Evolutionary conservation across 2,113 vertebrate genomes (phyloP), one percentile per base, ranked within the genome.

Genomic region (Zeus faber): DNA sequence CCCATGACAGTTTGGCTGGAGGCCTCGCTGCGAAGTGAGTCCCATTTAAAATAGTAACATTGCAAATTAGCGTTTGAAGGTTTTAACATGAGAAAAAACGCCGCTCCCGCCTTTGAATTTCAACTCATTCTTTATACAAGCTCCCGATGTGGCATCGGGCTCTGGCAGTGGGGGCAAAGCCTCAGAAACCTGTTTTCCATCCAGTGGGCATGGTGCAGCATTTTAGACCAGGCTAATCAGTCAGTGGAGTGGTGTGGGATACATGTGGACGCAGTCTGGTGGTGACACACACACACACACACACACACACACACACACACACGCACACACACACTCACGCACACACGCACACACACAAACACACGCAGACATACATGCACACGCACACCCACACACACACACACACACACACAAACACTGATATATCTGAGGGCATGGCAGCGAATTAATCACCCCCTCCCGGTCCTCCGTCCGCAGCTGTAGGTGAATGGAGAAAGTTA

Each of bases 31-130:
- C 70, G 64, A 74, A 60, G 50, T 46, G 33, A 77, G 50, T 24
- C 45, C 46, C 16, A 63, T 77, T 65, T 70, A 46, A 80, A 83
- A 74, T 51, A 65, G 71, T 53, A 74, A 78, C 48, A 70, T 50
- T 54, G 66, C 51, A 80, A 85, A 86, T 85, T 70, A 82, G 66
- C 26, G 49, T 80, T 78, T 73, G 60, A 77, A 70, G 46, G 55
- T 64, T 74, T 78, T 68, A 73, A 65, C 55, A 76, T 71, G 57
- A 79, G 47, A 45, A 69, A 80, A 79, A 70, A 79, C 52, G 26
- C 37, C 35, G 54, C 52, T 48, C 23, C 62, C 3, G 13, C 14
- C 39, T 73, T 76, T 57, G 48, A 72, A 49, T 51, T 74, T 51
- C 55, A 10, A 56, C 65, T 59, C 46, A 61, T 72, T 72, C 62